phyloP scores from a whole-genome alignment of 2,113 vertebrate genomes.

The Macroglossus sobrinus region DNA sequence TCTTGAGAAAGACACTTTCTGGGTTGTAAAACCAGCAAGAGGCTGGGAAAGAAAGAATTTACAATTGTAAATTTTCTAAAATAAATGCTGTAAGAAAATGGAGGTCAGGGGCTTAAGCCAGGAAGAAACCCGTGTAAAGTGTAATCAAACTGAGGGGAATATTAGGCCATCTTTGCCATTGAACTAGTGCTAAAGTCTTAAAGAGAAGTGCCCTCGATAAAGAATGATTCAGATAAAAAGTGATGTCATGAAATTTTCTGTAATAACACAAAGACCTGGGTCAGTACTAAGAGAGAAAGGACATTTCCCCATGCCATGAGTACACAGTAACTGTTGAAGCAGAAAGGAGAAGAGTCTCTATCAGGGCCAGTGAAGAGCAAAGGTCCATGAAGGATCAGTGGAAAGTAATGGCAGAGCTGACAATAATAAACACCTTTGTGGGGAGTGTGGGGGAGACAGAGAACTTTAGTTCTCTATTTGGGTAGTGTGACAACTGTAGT shows the following conservation, averaged over 20 bases:
- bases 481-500: neutral
- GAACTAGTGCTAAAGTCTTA: neutral
- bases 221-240: conserved; percentile 37
- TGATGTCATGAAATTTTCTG: neutral
- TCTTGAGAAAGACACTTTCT: neutral
- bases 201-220: neutral
- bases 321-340: neutral
- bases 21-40: neutral
- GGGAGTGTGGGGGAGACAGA: neutral
- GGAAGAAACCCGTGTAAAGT: neutral
- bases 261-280: neutral
- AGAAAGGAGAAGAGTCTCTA: neutral
- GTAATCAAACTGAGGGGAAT: neutral
- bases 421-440: neutral
- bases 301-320: neutral
- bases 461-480: neutral
- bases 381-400: neutral
- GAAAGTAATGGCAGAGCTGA: neutral
- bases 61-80: conserved; percentile 5
- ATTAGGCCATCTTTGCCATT: neutral
- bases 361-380: neutral
- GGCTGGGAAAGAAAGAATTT: neutral
- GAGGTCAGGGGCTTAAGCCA: neutral
- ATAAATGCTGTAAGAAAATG: neutral
- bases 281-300: neutral